These are phyloP conservation scores for Cherax destructor DNA, from an alignment of 1,140 invertebrate species.

Conservation along the genomic window DNA sequence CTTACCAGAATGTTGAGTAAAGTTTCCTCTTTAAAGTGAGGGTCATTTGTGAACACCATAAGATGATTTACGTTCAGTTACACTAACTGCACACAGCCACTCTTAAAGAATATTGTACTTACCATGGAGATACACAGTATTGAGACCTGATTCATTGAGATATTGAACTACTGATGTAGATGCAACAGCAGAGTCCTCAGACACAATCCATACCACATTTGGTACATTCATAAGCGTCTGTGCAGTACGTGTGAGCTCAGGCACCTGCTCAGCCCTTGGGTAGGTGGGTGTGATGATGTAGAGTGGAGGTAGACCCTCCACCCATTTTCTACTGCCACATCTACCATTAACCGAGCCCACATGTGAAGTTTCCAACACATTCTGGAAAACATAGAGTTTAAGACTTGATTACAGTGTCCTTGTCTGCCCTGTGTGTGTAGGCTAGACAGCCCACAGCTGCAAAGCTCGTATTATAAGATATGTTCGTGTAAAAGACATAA, in stretches of 20 bases:
- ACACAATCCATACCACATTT: conserved; percentile 80
- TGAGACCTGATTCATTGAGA: conserved; percentile 82
- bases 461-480: too few relatives aligned
- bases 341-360: background rate
- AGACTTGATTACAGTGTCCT: too few relatives aligned
- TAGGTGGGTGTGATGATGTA: conserved; percentile 86
- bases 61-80: too few relatives aligned
- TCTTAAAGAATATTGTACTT: conserved; percentile 57
- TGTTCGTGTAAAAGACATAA: too few relatives aligned
- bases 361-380: too few relatives aligned
- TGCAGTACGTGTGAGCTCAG: conserved; percentile 79
- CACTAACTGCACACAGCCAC: too few relatives aligned
- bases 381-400: background rate
- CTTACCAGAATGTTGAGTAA: too few relatives aligned
- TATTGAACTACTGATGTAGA: conserved; percentile 79
- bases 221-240: conserved; percentile 79
- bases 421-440: too few relatives aligned
- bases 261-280: conserved; percentile 79
- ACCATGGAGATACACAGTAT: conserved; percentile 84
- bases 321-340: conserved; percentile 16
- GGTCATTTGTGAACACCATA: too few relatives aligned
- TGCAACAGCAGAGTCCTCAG: conserved; percentile 78
- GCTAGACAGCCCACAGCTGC: too few relatives aligned
- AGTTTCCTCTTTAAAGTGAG: too few relatives aligned
- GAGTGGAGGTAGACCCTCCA: conserved; percentile 75